Conservation (phyloP, 1,140 invertebrate species). For the Microplitis demolitor region DNA sequence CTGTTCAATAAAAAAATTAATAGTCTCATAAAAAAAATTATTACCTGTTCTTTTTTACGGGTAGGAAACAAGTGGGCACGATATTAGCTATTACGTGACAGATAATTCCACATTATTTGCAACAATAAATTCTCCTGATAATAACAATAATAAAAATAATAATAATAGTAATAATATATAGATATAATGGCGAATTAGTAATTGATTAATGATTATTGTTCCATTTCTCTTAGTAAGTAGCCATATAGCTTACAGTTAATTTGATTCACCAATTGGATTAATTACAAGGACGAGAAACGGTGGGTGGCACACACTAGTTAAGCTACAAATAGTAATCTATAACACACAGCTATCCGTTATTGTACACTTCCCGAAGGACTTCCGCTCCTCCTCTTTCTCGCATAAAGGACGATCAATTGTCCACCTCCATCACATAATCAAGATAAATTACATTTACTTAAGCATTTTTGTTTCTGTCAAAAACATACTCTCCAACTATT, state of each 20-base stretch:
- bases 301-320: constrained; percentile 3
- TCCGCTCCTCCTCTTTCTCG: background rate
- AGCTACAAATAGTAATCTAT: constrained; percentile 27
- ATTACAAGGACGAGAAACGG: constrained; percentile 4
- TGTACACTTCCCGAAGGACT: background rate
- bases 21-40: too few relatives aligned
- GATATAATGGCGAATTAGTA: background rate
- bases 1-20: too few relatives aligned
- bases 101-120: too few relatives aligned
- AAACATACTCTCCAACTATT: too few relatives aligned
- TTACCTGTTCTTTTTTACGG: too few relatives aligned
- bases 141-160: background rate
- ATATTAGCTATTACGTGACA: too few relatives aligned
- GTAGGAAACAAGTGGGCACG: too few relatives aligned
- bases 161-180: background rate
- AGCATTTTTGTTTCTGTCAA: too few relatives aligned
- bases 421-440: too few relatives aligned
- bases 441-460: too few relatives aligned
- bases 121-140: background rate
- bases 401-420: constrained; percentile 11
- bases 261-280: constrained; percentile 23
- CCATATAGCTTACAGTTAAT: constrained; percentile 6
- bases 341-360: background rate
- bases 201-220: background rate
- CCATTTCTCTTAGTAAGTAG: background rate